These are phyloP conservation scores for Myotis yumanensis DNA, from an alignment of 2,113 vertebrate genomes.

Conservation along the genomic window DNA sequence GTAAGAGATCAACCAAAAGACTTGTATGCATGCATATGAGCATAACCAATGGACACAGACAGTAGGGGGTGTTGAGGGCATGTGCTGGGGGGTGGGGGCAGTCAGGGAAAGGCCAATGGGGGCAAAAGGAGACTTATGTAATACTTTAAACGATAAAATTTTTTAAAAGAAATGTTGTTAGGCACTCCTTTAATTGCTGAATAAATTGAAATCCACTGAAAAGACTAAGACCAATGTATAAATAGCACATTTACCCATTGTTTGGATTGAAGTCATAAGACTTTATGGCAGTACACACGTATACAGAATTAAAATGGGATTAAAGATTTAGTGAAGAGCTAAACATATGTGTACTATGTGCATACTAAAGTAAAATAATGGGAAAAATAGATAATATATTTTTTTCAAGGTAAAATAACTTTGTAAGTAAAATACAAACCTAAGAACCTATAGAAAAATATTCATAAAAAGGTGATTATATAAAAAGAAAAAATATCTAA, in stretches of 20 bases:
- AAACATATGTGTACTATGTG: not conserved
- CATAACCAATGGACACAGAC: no score
- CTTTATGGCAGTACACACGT: not conserved
- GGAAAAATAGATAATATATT: not conserved
- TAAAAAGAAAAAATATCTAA: not conserved
- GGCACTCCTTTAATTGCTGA: not conserved
- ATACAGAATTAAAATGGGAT: not conserved
- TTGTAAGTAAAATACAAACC: not conserved
- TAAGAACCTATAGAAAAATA: not conserved
- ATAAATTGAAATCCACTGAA: not conserved
- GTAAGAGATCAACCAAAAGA: no score
- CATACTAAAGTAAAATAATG: not conserved
- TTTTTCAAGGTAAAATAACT: not conserved
- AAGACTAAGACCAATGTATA: not conserved
- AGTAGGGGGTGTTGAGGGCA: no score
- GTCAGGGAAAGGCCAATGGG: no score
- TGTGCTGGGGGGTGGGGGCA: no score
- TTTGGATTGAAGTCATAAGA: not conserved
- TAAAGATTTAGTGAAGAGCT: not conserved
- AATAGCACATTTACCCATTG: not conserved
- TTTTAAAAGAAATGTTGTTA: not conserved
- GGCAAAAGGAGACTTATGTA: no score
- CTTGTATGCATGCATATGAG: no score
- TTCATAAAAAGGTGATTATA: not conserved
- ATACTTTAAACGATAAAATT: no score